Evolutionary conservation across 2,113 vertebrate genomes (phyloP).

Genomic region (rabbit (Oryctolagus cuniculus)): DNA sequence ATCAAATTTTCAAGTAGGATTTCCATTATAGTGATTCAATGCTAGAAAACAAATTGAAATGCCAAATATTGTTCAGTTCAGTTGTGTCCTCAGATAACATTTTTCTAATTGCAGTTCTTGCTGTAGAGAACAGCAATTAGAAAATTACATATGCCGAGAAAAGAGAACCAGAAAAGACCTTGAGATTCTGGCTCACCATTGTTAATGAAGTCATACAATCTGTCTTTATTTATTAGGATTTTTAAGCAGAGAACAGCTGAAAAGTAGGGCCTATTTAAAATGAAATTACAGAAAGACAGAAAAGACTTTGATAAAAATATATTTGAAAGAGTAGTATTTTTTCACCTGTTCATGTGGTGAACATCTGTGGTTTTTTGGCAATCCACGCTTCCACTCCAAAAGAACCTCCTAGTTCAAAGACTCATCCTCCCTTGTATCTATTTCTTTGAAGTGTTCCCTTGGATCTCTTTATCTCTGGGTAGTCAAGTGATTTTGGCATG

Average conservation of each 20-base stretch:
- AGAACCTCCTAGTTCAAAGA: slow-evolving; percentile 76
- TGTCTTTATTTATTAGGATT: slow-evolving; percentile 80
- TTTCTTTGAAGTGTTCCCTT: slow-evolving; percentile 79
- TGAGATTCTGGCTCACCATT: slow-evolving; percentile 71
- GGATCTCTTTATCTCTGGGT: slow-evolving; percentile 68
- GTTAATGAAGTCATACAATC: slow-evolving; percentile 80
- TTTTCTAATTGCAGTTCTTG: slow-evolving; percentile 79
- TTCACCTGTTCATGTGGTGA: slow-evolving; percentile 82
- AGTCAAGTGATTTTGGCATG: slow-evolving; percentile 78
- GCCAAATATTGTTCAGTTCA: slow-evolving; percentile 74
- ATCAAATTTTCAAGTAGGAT: slow-evolving; percentile 62
- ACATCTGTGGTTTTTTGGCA: slow-evolving; percentile 82
- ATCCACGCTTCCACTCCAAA: slow-evolving; percentile 75
- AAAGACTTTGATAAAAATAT: slow-evolving; percentile 79
- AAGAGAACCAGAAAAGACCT: slow-evolving; percentile 68
- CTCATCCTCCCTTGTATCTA: slow-evolving; percentile 69
- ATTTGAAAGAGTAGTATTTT: slow-evolving; percentile 79
- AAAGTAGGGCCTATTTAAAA: slow-evolving; percentile 73
- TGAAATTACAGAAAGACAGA: slow-evolving; percentile 78
- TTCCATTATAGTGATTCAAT: slow-evolving; percentile 58
- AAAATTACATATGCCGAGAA: slow-evolving; percentile 80
- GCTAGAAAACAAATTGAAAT: slow-evolving; percentile 74
- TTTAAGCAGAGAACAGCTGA: slow-evolving; percentile 77
- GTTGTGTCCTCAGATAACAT: slow-evolving; percentile 82
- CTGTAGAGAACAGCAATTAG: slow-evolving; percentile 82